Percentiles rank a stretch among this genome's conserved stretches.
Evolutionary conservation across 2,888 invertebrate genomes (phyloP).

Genomic region (Microplitis deprimator): DNA sequence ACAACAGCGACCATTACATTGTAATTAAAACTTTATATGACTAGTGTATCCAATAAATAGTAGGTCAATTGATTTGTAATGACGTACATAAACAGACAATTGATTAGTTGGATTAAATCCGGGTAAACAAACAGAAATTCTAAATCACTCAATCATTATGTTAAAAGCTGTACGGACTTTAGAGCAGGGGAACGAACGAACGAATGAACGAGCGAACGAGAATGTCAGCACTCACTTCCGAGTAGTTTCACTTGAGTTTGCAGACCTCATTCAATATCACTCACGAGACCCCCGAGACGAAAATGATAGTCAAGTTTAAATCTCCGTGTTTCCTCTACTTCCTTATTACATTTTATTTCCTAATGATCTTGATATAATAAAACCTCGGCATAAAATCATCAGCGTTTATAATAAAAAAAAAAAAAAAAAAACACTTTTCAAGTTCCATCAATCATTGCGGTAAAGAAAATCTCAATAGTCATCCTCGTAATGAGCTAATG

Average conservation of each 20-base stretch:
- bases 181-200: neutral
- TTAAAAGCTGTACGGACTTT: slow-evolving; percentile 29
- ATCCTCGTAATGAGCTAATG: slow-evolving; percentile 6
- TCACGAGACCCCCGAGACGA: slow-evolving; percentile 27
- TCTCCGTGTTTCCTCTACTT: neutral
- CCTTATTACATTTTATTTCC: neutral
- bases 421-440: no score
- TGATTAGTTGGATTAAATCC: slow-evolving; percentile 25
- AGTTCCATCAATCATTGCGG: neutral
- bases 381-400: no score
- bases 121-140: neutral
- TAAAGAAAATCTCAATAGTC: neutral
- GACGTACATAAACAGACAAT: neutral
- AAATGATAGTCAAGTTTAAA: neutral
- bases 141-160: neutral
- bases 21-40: neutral
- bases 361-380: neutral
- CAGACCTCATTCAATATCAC: slow-evolving; percentile 46
- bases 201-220: slow-evolving; percentile 24
- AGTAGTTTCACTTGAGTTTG: slow-evolving; percentile 46
- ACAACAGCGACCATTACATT: no score
- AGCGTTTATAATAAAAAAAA: no score
- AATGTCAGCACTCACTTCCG: slow-evolving; percentile 45
- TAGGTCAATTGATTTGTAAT: neutral
- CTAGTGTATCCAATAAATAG: neutral